Evolutionary conservation across 2,797 vertebrate genomes (phyloP).

Genomic region (Poecilia picta): DNA sequence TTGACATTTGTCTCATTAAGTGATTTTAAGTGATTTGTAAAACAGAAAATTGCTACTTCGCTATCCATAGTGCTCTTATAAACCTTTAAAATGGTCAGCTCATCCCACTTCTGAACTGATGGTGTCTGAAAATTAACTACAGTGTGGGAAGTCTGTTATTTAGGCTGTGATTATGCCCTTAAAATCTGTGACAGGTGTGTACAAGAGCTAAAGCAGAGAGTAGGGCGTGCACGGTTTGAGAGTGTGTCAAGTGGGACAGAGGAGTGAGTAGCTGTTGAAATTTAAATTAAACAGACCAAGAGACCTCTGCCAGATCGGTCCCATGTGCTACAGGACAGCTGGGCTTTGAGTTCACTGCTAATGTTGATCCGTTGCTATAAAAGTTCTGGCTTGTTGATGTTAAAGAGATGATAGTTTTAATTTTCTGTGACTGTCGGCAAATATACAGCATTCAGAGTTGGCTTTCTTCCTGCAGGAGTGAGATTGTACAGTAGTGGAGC

Average conservation of each 20-base stretch:
- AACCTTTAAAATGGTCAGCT: conserved; percentile 28
- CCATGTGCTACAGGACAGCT: conserved; percentile 10
- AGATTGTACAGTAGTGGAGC: background rate
- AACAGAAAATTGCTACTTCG: conserved; percentile 44
- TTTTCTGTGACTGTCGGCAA: conserved; percentile 8
- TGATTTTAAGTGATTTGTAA: conserved; percentile 48
- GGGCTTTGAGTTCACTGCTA: conserved; percentile 15
- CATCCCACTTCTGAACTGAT: conserved; percentile 9
- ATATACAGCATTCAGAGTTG: background rate
- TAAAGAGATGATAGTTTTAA: background rate
- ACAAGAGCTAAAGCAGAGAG: conserved; percentile 20
- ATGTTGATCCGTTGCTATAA: background rate
- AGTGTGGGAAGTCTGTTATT: conserved; percentile 53
- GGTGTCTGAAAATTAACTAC: conserved; percentile 20
- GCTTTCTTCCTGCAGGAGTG: background rate
- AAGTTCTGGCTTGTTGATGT: conserved; percentile 13
- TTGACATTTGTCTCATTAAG: conserved; percentile 56
- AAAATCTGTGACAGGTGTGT: conserved; percentile 54
- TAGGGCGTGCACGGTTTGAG: background rate
- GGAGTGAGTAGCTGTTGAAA: conserved; percentile 30
- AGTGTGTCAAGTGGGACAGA: conserved; percentile 28
- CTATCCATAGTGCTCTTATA: conserved; percentile 38
- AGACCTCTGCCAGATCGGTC: background rate
- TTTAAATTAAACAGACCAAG: conserved; percentile 31
- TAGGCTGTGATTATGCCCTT: conserved; percentile 65